Base-by-base conservation (phyloP, 2,888 invertebrate genomes). In the Drosophila gaucha region DNA sequence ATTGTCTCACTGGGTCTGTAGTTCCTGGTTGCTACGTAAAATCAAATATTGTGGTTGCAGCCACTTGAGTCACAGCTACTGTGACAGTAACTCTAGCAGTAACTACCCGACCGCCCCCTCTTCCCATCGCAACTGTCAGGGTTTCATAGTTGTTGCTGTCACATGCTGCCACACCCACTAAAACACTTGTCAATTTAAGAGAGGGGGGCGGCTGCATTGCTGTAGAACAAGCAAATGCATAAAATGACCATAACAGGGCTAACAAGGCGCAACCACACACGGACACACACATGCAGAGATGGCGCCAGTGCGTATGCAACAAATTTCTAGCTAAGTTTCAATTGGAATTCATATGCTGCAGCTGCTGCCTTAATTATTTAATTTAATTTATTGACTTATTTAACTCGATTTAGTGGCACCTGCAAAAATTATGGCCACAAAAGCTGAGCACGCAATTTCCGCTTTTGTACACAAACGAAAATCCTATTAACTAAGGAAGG, bases 311-410 rank as follows among this genome's bases (percentile, higher is more conserved):
- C 68, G 64, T 68, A 73, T 68, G 78, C 76, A 51, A 79, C 80
- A 76, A 63, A 75, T 70, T 56, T 44, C 10, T 63, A 62, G 31
- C 24, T 39, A 38, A 49, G 54, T 20, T 49, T 10, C 31, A 56
- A 57, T 57, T 39, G 52, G 26, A 26, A 56, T 52, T 31, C 55
- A 55, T 39, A 18, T 44, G 44, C 44, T 46, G 51, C 38, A 54
- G 39, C 51, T 47, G 50, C 41, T 28, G 59, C 64, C 63, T 62
- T 70, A 80, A 77, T 84, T 84, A 77, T 65, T 74, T 62, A 67
- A 78, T 82, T 71, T 62, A 78, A 66, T 80, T 77, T 67, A 84
- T 67, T 60, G 69, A 80, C 58, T 78, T 78, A 44, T 63, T 82
- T 67, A 71, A 63, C 57, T 65, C 78, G 35, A 82, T 78, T 71